Evolutionary conservation across 1,140 invertebrate genomes (phyloP).

Genomic region (Drosophila nasuta): DNA sequence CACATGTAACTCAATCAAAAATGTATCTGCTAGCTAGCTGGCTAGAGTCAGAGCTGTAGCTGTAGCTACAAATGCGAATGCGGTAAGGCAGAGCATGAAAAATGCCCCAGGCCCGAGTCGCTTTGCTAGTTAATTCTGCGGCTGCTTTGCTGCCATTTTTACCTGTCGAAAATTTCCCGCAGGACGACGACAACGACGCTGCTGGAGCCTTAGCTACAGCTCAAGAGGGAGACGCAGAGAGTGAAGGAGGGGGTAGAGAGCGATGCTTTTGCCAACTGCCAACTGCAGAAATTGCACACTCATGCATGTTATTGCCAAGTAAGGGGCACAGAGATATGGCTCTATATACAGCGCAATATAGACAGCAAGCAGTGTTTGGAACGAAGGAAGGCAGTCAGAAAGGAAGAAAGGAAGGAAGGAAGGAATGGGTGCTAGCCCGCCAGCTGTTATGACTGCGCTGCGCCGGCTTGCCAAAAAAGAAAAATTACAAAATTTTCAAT

Average conservation of each 20-base stretch:
- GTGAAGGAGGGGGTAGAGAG: constrained; percentile 34
- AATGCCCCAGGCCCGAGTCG: constrained; percentile 48
- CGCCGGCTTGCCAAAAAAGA: constrained; percentile 77
- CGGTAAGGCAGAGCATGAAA: constrained; percentile 52
- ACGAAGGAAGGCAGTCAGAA: not conserved
- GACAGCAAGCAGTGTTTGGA: not conserved
- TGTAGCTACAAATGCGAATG: constrained; percentile 72
- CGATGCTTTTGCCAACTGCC: constrained; percentile 70
- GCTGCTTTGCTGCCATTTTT: constrained; percentile 68
- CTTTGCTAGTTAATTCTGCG: constrained; percentile 60
- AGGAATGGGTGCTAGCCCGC: constrained; percentile 21
- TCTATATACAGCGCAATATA: constrained; percentile 16
- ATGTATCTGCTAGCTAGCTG: constrained; percentile 61
- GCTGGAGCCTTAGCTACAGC: constrained; percentile 16
- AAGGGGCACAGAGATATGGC: constrained; percentile 76
- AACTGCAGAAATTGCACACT: constrained; percentile 82
- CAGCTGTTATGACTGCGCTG: constrained; percentile 81
- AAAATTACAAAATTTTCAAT: constrained; percentile 84
- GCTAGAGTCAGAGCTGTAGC: constrained; percentile 10
- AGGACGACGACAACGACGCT: constrained; percentile 51
- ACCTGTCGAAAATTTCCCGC: constrained; percentile 83
- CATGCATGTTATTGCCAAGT: constrained; percentile 82
- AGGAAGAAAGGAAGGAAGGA: not conserved
- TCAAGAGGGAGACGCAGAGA: constrained; percentile 36
- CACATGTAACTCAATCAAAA: constrained; percentile 82